Conservation (phyloP, 2,797 vertebrate genomes). For the Diplodus sargus region DNA sequence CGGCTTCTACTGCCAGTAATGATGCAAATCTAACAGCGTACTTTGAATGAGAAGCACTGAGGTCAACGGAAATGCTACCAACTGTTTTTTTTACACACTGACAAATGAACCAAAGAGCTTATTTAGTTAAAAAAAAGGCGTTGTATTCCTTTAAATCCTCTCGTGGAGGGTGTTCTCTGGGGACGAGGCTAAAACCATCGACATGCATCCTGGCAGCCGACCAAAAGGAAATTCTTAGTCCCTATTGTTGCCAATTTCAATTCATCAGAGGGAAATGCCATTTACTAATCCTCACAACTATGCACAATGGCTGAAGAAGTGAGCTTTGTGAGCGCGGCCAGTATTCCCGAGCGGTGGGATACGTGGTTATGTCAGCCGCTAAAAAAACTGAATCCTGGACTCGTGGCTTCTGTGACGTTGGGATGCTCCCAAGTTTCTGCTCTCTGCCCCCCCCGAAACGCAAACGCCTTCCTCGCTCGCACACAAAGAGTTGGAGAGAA, state of each 20-base stretch:
- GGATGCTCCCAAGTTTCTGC: slow-evolving; percentile 12
- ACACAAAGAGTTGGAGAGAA: slow-evolving; percentile 55
- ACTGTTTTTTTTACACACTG: background rate
- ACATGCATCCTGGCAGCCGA: slow-evolving; percentile 52
- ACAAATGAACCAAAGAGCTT: background rate
- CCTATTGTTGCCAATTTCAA: slow-evolving; percentile 63
- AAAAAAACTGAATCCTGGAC: background rate
- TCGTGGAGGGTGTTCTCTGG: background rate
- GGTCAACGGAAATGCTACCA: background rate
- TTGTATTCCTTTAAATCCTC: slow-evolving; percentile 7
- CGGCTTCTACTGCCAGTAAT: background rate
- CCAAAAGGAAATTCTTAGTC: slow-evolving; percentile 70
- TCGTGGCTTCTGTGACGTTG: slow-evolving; percentile 11
- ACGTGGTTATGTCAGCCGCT: slow-evolving; percentile 20
- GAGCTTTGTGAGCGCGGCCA: slow-evolving; percentile 25
- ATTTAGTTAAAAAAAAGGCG: background rate
- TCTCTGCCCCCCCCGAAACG: slow-evolving; percentile 24
- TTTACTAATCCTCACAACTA: slow-evolving; percentile 66
- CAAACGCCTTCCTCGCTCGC: background rate
- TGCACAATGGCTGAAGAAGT: slow-evolving; percentile 43
- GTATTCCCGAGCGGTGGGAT: slow-evolving; percentile 23
- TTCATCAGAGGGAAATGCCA: slow-evolving; percentile 69
- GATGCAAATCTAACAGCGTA: background rate
- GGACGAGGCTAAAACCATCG: slow-evolving; percentile 38
- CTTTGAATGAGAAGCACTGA: background rate